Percentiles rank a stretch among this genome's conserved stretches.
Evolutionary conservation across 2,113 vertebrate species (phyloP).

Genomic region (Urocolius indicus): DNA sequence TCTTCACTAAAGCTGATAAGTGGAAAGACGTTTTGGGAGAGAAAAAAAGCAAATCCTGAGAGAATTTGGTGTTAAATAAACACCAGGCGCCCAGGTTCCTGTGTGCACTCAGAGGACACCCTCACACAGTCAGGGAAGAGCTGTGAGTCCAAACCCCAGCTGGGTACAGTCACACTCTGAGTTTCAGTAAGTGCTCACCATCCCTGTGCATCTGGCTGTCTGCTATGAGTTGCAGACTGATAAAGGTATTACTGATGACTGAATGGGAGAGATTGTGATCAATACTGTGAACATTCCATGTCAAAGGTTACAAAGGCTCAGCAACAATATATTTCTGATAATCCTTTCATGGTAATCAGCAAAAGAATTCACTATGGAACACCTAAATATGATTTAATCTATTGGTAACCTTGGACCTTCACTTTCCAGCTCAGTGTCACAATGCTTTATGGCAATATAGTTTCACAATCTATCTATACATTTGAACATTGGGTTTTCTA

Average conservation of each 20-base stretch:
- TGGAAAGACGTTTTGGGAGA: background rate
- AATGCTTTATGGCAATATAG: background rate
- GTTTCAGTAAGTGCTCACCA: background rate
- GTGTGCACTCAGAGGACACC: background rate
- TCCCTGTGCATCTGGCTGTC: background rate
- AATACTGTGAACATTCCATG: background rate
- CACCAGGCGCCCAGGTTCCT: background rate
- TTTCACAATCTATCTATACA: background rate
- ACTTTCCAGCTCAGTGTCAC: background rate
- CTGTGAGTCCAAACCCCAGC: background rate
- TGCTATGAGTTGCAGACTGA: background rate
- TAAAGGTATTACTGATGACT: background rate
- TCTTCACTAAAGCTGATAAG: background rate
- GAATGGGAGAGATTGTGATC: background rate
- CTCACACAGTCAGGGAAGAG: background rate
- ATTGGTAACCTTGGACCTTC: background rate
- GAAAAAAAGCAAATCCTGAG: background rate
- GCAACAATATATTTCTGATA: background rate
- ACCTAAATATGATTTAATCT: rapidly evolving
- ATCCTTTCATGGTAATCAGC: background rate
- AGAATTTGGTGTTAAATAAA: constrained; percentile 3
- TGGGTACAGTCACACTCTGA: background rate
- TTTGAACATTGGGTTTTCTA: background rate
- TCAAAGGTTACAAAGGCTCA: background rate
- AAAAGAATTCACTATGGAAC: background rate